Conservation (phyloP, 2,888 invertebrate species). For the Meta bourneti region DNA sequence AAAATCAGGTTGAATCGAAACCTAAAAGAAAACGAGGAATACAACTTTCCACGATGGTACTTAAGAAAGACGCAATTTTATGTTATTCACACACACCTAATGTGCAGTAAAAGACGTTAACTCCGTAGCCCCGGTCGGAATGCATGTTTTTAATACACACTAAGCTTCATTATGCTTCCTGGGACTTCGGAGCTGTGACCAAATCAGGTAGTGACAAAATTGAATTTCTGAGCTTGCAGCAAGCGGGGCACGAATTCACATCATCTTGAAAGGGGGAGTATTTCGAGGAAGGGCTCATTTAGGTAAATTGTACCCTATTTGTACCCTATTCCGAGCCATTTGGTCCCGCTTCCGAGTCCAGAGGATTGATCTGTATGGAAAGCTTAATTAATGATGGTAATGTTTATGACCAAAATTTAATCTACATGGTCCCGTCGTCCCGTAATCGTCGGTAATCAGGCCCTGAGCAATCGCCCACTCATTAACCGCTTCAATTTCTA, state of each 20-base stretch:
- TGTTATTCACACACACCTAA: too few species aligned
- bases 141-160: neutral
- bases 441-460: slow-evolving; percentile 48
- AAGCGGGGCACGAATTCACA: neutral
- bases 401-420: slow-evolving; percentile 69
- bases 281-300: slow-evolving; percentile 9
- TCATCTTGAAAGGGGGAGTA: neutral
- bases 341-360: slow-evolving; percentile 9
- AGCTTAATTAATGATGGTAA: slow-evolving; percentile 56
- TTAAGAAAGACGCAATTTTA: too few species aligned
- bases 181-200: neutral
- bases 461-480: slow-evolving; percentile 20
- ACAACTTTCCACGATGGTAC: too few species aligned
- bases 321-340: slow-evolving; percentile 58
- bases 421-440: slow-evolving; percentile 26
- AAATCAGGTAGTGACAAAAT: neutral
- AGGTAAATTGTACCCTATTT: slow-evolving; percentile 56
- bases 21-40: too few species aligned
- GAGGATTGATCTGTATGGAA: slow-evolving; percentile 54
- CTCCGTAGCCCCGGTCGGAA: neutral
- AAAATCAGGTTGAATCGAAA: too few species aligned
- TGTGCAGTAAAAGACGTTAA: too few species aligned
- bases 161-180: neutral
- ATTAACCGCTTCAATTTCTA: slow-evolving; percentile 52
- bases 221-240: neutral